Evolutionary conservation across 2,113 vertebrate species (phyloP).

Genomic region (Hydrolagus affinis): DNA sequence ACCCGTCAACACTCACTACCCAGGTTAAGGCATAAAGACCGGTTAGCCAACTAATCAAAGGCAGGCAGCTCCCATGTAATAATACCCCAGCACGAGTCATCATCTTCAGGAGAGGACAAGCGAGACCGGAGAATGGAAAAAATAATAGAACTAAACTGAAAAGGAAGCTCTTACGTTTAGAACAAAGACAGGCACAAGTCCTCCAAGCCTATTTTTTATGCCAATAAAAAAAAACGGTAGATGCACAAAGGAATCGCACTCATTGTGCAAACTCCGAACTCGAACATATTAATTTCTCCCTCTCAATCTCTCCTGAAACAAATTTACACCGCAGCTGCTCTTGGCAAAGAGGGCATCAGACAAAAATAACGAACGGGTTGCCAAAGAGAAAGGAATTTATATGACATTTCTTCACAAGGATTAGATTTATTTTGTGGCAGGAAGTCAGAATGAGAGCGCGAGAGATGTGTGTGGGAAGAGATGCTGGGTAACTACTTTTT

Average conservation of each 20-base stretch:
- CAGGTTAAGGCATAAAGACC: no score
- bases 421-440: conserved; percentile 33
- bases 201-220: not conserved
- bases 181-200: not conserved
- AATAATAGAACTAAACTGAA: not conserved
- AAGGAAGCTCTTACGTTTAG: not conserved
- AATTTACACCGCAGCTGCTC: conserved; percentile 27
- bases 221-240: not conserved
- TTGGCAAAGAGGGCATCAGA: conserved; percentile 19
- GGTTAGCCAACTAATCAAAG: no score
- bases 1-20: no score
- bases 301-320: conserved; percentile 11
- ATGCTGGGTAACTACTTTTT: conserved; percentile 15
- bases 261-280: not conserved
- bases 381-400: conserved; percentile 30
- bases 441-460: conserved; percentile 55
- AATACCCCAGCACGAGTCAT: no score
- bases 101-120: no score
- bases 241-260: not conserved
- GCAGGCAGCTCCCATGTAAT: no score
- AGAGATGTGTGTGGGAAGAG: conserved; percentile 39
- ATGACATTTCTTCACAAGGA: conserved; percentile 32
- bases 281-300: not conserved
- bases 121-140: no score
- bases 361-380: conserved; percentile 27